Evolutionary conservation across 2,888 invertebrate genomes (phyloP), one percentile per base, ranked within the genome.

Genomic region (Ethmia dodecea): DNA sequence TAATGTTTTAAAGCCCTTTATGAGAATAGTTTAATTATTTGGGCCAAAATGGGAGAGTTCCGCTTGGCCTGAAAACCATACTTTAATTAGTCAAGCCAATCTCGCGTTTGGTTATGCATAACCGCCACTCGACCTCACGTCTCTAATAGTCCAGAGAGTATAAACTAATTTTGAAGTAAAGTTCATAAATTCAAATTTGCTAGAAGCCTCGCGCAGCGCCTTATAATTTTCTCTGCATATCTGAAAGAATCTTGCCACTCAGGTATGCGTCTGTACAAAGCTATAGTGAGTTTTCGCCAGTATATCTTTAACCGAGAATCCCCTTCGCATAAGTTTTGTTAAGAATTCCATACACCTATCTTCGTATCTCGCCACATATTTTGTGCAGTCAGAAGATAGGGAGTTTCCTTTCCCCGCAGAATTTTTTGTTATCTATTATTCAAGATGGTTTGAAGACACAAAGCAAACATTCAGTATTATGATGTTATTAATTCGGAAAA

Each of bases 281-380:
- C 51, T 55, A n/a, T n/a, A 59, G 62, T 57, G 60, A 68, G 63
- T 65, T 74, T 66, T 65, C 61, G 45, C 58, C 63, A 53, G 68
- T 72, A 73, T 76, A 75, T 73, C 70, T 72, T 68, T 64, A 66
- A 62, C 63, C 57, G 54, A 56, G 59, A 68, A 69, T 72, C 66
- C 70, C 70, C 65, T 63, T 66, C 62, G 57, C 60, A 54, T 60
- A 68, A 71, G 64, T 78, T 77, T 74, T 67, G 68, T 72, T 74
- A 65, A 60, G 67, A 78, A 79, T 76, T 73, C 73, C 61, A 65
- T 64, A 64, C 70, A 70, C 71, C 66, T 71, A 72, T 71, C 66
- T 73, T 62, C 65, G 64, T 66, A 73, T 68, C 67, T 60, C 50
- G 60, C 62, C 70, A 72, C 66, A 73, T 74, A 76, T 73, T 74